Conservation (phyloP, 92 coral and sea anemone species). For the Zoanthus sociatus region DNA sequence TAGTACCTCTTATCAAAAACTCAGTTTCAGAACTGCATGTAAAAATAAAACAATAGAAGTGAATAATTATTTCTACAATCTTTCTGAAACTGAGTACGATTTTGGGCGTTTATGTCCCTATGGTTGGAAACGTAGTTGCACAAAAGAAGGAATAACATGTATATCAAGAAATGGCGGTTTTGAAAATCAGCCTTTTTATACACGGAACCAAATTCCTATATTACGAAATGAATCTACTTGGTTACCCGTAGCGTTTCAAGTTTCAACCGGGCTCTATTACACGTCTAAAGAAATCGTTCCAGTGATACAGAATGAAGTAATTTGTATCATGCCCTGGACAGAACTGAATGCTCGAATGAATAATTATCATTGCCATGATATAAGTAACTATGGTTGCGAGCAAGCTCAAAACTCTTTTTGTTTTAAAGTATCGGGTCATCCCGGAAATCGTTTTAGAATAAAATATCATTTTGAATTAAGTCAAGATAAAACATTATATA, state of each 20-base stretch:
- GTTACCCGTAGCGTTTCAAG: background rate
- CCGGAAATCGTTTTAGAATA: background rate
- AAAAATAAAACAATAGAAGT: too few relatives aligned
- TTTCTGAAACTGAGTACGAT: background rate
- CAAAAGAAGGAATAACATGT: background rate
- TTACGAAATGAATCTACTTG: background rate
- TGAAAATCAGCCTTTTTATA: background rate
- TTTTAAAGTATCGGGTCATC: background rate
- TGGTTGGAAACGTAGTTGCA: background rate
- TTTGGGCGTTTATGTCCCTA: background rate
- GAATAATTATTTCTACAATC: background rate
- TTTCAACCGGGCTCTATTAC: background rate
- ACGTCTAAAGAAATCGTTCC: background rate
- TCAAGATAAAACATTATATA: background rate
- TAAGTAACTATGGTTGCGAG: background rate
- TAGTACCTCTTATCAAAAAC: background rate
- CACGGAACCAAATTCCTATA: background rate
- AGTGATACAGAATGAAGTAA: background rate
- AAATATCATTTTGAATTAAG: too few relatives aligned
- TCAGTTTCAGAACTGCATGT: background rate
- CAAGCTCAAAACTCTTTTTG: background rate
- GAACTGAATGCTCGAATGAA: background rate
- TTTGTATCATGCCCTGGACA: background rate
- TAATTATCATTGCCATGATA: background rate
- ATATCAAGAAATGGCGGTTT: background rate